Conservation (phyloP, 2,888 invertebrate genomes). For the Polyommatus icarus region DNA sequence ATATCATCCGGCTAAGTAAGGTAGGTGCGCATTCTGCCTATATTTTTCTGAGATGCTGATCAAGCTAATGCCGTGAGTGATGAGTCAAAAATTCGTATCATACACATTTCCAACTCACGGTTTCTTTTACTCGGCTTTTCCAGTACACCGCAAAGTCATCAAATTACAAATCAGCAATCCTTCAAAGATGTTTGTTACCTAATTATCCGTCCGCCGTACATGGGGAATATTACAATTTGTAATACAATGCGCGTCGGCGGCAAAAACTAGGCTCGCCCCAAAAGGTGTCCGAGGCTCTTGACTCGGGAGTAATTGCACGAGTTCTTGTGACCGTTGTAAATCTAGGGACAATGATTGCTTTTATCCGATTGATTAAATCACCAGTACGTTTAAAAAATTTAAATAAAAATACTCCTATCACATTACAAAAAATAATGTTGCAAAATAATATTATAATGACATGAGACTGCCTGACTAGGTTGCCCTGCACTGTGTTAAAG, state of each 20-base stretch:
- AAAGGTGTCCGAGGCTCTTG: slow-evolving; percentile 43
- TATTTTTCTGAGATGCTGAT: no score
- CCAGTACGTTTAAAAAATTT: no score
- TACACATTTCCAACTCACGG: not conserved
- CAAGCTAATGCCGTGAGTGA: no score
- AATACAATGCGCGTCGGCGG: slow-evolving; percentile 58
- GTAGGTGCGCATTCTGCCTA: no score
- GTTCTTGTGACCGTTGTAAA: slow-evolving; percentile 35
- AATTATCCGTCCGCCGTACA: slow-evolving; percentile 46
- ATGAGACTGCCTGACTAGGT: no score
- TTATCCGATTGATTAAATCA: not conserved
- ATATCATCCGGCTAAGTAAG: no score
- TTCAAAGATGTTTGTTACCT: slow-evolving; percentile 39
- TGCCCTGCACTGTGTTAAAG: no score
- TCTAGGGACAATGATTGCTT: slow-evolving; percentile 18
- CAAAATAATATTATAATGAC: no score
- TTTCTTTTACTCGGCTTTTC: not conserved
- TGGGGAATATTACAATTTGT: slow-evolving; percentile 71
- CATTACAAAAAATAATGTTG: no score
- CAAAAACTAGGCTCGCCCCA: slow-evolving; percentile 62
- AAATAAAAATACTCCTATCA: no score
- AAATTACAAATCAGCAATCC: slow-evolving; percentile 3
- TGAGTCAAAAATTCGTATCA: not conserved
- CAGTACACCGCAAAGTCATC: not conserved
- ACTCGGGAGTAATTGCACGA: slow-evolving; percentile 36